Base-by-base conservation (phyloP, 2,113 vertebrate genomes). In the Hemiscyllium ocellatum region DNA sequence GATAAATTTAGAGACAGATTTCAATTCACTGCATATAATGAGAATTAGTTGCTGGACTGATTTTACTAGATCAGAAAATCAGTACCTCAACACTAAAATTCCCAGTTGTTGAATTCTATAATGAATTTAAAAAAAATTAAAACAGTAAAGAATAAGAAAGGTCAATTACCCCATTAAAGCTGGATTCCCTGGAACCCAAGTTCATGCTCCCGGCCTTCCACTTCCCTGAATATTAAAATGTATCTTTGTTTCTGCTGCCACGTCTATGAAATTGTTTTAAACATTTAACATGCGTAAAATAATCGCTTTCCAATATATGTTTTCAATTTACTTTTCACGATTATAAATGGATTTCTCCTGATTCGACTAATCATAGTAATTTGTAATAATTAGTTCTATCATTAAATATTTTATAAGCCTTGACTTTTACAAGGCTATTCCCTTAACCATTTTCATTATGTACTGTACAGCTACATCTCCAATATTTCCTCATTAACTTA, bases 381-480 rank as follows among this genome's bases (percentile, higher is more conserved):
- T 66, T 68, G 61, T 66, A 66, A 93, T 5, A 37, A 65, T 91
- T 66, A 66, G 13, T n/a, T 65, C 56, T 3, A 91, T 91, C 33
- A 91, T 91, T 91, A 66, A 22, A 37, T 93, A 61, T 91, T 91
- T 91, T 33, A 66, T n/a, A 66, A 66, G 22, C 33, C 89, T 91
- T 93, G 61, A 66, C 89, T 93, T 68, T 66, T 68, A 76, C 52
- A 89, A 89, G 56, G 56, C 26, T 66, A 26, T n/a, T 37, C 19
- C 33, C 33, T 93, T 66, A 93, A 66, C n/a, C 37, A 65, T 37
- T 61, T 91, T 66, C 7, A 65, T 22, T 66, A 19, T 37, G n/a
- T 37, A 22, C 33, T 66, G 61, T 65, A 4, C 4, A 65, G 87
- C 33, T n/a, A 90, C 5, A 91, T 91, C 86, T 87, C 56, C 61